phyloP scores from a whole-genome alignment of 2,113 vertebrate genomes.

The Eurypyga helias region DNA sequence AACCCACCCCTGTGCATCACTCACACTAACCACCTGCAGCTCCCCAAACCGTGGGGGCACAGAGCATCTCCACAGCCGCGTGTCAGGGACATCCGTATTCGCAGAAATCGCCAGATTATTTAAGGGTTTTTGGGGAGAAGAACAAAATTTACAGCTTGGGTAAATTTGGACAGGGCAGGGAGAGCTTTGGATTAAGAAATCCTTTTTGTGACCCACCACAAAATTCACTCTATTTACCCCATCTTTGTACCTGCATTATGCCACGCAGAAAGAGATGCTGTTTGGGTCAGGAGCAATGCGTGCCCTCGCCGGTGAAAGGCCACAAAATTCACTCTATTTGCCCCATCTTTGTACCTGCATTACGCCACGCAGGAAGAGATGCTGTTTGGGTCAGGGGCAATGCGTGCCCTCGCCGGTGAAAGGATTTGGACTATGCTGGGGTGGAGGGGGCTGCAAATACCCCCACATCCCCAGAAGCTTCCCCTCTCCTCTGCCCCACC shows the following conservation, averaged over 20 bases:
- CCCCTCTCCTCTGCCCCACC: background rate
- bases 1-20: background rate
- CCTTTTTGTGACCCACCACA: accelerated
- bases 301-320: background rate
- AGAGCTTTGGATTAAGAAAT: background rate
- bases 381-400: background rate
- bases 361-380: background rate
- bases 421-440: background rate
- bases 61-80: background rate
- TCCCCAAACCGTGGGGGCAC: background rate
- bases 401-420: accelerated
- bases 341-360: accelerated
- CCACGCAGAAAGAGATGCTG: background rate
- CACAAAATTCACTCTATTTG: background rate
- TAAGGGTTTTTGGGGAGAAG: background rate
- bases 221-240: background rate
- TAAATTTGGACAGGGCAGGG: background rate
- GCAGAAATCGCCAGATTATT: background rate
- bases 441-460: background rate
- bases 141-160: background rate
- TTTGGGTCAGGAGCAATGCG: accelerated
- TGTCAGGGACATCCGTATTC: too few relatives aligned
- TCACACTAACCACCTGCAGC: background rate
- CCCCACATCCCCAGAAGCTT: background rate
- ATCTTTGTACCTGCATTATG: accelerated